A percentile compares a stretch with the other conserved stretches of the same genome.
These are phyloP conservation scores for Spisula subtruncata DNA, from an alignment of 2,888 invertebrate species.

Conservation along the genomic window DNA sequence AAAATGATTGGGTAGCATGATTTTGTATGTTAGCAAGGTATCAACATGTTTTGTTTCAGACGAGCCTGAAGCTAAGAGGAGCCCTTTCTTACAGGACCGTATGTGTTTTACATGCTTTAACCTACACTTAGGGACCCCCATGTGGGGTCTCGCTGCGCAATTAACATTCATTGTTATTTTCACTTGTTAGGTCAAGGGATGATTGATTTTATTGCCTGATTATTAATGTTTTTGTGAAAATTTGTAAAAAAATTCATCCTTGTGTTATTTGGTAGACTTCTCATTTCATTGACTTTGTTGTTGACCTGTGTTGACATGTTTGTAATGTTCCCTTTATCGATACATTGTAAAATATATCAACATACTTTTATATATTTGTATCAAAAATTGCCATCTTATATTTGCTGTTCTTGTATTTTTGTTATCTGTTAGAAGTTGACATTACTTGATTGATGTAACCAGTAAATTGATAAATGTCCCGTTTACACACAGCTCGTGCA, in stretches of 20 bases:
- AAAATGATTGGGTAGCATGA: conserved; percentile 31
- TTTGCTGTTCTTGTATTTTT: background rate
- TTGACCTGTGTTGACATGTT: conserved; percentile 12
- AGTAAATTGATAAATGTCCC: background rate
- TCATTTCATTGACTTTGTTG: conserved; percentile 24
- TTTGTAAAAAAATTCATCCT: conserved; percentile 6
- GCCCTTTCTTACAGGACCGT: conserved; percentile 79
- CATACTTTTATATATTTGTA: background rate
- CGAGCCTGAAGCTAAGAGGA: conserved; percentile 83
- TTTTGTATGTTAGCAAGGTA: conserved; percentile 50
- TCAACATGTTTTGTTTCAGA: conserved; percentile 79
- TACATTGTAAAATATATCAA: background rate
- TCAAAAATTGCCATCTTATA: background rate
- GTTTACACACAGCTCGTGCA: background rate
- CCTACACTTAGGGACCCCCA: conserved; percentile 67
- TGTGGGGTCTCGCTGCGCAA: conserved; percentile 62
- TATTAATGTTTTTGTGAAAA: background rate
- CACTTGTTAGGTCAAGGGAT: conserved; percentile 72
- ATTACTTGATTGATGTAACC: background rate
- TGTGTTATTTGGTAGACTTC: conserved; percentile 1
- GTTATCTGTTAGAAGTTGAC: background rate
- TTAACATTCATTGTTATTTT: conserved; percentile 75
- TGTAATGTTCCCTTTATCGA: background rate
- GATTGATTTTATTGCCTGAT: conserved; percentile 8
- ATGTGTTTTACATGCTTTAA: conserved; percentile 79